Percentiles rank a stretch among this genome's conserved stretches.
Conservation (phyloP, 2,113 vertebrate genomes). For the Cinclus mexicanus region DNA sequence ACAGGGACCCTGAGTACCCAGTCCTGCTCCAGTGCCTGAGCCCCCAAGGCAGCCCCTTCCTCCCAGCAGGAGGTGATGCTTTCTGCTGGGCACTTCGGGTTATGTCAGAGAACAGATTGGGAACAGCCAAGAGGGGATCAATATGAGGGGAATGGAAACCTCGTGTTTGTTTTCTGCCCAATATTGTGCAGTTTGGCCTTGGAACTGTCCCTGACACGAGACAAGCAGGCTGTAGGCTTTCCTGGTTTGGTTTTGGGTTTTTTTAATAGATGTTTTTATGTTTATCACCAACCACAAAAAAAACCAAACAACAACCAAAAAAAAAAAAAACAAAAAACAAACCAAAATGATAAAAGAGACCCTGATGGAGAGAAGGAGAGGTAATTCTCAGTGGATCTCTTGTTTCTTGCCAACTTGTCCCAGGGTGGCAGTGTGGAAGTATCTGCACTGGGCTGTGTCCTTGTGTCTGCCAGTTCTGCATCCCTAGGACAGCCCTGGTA, state of each 20-base stretch:
- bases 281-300: neutral
- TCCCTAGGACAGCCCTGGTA: neutral
- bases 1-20: neutral
- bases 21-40: neutral
- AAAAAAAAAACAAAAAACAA: no score
- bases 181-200: fast-evolving
- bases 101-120: neutral
- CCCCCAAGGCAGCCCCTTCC: fast-evolving
- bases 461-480: neutral
- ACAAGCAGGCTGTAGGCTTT: neutral
- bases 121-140: neutral
- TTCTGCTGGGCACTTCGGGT: neutral
- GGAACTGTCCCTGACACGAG: neutral
- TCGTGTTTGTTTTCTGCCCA: neutral
- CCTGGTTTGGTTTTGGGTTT: neutral
- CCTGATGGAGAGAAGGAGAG: neutral
- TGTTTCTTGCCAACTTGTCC: neutral
- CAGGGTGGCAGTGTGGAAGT: neutral
- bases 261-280: neutral
- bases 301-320: neutral
- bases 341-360: neutral
- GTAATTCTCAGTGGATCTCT: neutral
- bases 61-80: neutral
- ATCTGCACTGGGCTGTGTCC: neutral
- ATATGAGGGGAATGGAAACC: fast-evolving